Evolutionary conservation across 2,888 invertebrate species (phyloP).

Genomic region (Orthosia incerta): DNA sequence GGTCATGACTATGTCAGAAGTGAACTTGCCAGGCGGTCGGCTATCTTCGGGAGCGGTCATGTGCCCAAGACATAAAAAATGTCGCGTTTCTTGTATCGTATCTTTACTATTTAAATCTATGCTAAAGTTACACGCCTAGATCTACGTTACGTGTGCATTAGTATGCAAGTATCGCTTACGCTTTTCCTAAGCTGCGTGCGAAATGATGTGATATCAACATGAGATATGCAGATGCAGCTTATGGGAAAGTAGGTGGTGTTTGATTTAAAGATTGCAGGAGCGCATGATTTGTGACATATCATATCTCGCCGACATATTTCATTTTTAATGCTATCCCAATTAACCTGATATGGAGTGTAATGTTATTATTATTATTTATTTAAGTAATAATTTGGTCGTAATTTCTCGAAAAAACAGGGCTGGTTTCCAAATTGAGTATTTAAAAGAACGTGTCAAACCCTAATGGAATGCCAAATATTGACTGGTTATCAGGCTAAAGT

Average conservation of each 20-base stretch:
- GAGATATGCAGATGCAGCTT: constrained; percentile 42
- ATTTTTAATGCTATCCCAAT: constrained; percentile 21
- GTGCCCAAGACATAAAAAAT: no score
- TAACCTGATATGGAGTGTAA: constrained; percentile 22
- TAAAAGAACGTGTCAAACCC: no score
- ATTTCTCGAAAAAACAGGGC: not conserved
- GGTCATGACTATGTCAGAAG: no score
- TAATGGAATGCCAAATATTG: no score
- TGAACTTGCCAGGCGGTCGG: no score
- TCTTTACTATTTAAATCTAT: no score
- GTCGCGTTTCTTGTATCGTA: no score
- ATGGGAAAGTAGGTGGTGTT: constrained; percentile 33
- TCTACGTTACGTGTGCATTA: constrained; percentile 24
- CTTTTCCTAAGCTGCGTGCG: constrained; percentile 31
- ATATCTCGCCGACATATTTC: constrained; percentile 20
- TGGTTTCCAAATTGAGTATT: no score
- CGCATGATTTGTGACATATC: constrained; percentile 30
- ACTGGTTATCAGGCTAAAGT: no score
- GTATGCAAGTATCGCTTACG: constrained; percentile 40
- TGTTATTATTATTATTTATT: constrained; percentile 9
- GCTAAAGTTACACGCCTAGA: no score
- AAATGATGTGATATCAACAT: constrained; percentile 44
- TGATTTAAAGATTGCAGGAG: constrained; percentile 36
- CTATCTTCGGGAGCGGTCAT: no score
- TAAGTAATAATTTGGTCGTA: not conserved